These are phyloP conservation scores for Parotocinclus haroldoi DNA, from an alignment of 2,797 vertebrate genomes.

Conservation along the genomic window DNA sequence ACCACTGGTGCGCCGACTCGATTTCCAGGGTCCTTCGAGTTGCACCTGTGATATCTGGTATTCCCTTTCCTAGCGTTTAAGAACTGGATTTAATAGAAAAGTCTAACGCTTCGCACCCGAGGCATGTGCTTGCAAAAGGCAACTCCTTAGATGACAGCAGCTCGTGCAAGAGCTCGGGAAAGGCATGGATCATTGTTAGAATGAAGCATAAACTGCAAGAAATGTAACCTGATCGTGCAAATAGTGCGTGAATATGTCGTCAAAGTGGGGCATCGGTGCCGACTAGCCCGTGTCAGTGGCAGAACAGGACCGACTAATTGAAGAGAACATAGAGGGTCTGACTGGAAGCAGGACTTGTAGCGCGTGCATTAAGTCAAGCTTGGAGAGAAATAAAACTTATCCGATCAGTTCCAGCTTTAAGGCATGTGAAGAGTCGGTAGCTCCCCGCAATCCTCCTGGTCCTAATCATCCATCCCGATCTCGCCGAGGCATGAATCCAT, in stretches of 20 bases:
- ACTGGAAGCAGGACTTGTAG: constrained; percentile 39
- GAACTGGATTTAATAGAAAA: neutral
- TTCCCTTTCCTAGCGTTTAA: neutral
- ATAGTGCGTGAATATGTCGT: too few species aligned
- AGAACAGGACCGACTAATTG: constrained; percentile 37
- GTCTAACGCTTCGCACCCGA: constrained; percentile 1
- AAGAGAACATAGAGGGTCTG: constrained; percentile 37
- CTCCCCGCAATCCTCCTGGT: neutral
- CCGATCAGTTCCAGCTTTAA: neutral
- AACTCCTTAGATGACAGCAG: constrained; percentile 1
- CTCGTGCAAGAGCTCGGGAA: constrained; percentile 2
- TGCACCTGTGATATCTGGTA: neutral
- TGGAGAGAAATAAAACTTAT: too few species aligned
- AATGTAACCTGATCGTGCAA: neutral
- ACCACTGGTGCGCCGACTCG: neutral
- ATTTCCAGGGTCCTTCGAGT: constrained; percentile 8
- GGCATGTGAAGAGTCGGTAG: neutral
- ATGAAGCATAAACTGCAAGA: neutral
- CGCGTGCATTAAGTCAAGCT: neutral
- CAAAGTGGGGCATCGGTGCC: neutral
- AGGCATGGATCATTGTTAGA: constrained; percentile 9
- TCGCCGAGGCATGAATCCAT: neutral
- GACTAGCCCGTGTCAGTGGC: constrained; percentile 58
- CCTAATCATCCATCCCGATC: constrained; percentile 5
- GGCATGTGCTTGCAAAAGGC: constrained; percentile 6